Conservation (phyloP, 2,797 vertebrate genomes). For the Microctenopoma steveboyesi region DNA sequence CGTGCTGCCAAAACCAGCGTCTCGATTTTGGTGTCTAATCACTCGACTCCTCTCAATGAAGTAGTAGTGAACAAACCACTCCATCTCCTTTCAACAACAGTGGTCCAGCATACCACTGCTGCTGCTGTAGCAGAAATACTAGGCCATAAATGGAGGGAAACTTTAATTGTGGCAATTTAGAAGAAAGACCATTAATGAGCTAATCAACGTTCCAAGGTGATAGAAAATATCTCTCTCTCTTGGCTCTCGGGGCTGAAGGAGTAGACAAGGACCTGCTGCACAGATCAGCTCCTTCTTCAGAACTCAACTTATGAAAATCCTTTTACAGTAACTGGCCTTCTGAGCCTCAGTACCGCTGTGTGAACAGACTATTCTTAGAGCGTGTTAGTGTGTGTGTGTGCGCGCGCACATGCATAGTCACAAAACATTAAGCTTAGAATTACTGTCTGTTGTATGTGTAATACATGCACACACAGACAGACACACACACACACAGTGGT, state of each 20-base stretch:
- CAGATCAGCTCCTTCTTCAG: slow-evolving; percentile 59
- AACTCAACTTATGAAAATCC: slow-evolving; percentile 66
- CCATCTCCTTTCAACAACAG: background rate
- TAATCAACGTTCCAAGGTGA: slow-evolving; percentile 49
- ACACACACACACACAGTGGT: slow-evolving; percentile 6
- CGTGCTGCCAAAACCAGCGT: background rate
- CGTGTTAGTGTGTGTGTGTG: slow-evolving; percentile 21
- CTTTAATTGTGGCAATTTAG: slow-evolving; percentile 51
- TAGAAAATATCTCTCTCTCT: slow-evolving; percentile 27
- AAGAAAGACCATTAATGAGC: slow-evolving; percentile 55
- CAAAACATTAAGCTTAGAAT: slow-evolving; percentile 57
- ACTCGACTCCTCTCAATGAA: no score
- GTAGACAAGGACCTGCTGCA: slow-evolving; percentile 43
- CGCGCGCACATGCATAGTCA: slow-evolving; percentile 15
- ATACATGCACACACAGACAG: slow-evolving; percentile 14
- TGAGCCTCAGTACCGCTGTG: slow-evolving; percentile 41
- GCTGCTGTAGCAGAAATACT: slow-evolving; percentile 1
- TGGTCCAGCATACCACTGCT: slow-evolving; percentile 2
- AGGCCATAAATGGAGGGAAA: slow-evolving; percentile 23
- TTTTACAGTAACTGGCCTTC: slow-evolving; percentile 58
- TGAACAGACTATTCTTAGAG: slow-evolving; percentile 59
- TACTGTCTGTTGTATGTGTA: slow-evolving; percentile 41
- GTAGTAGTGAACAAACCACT: background rate
- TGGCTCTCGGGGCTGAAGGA: slow-evolving; percentile 43
- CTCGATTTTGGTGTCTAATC: background rate